Evolutionary conservation across 2,888 invertebrate genomes (phyloP), one percentile per base, ranked within the genome.

Genomic region (Mesorhabditis belari): DNA sequence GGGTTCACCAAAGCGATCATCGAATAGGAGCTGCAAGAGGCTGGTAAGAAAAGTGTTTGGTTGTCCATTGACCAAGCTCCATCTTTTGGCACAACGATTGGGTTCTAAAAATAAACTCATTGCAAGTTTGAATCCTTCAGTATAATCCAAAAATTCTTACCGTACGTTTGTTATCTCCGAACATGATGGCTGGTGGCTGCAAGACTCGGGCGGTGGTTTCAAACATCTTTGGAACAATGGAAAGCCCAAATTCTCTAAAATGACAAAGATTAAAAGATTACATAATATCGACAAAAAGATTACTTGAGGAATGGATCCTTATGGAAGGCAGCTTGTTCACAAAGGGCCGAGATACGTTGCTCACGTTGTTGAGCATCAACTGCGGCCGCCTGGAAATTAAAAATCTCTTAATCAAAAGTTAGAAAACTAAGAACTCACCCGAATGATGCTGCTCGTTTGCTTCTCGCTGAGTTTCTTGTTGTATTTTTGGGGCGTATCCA

Each of bases 61-160:
- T 74, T 67, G 60, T 75, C 75, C 67, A 74, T 71, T 28, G 69
- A 66, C 77, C 77, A 77, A 9, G 73, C 73, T 25, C 77, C 77
- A 56, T 77, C 76, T 60, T 70, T 70, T 21, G 77, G 77, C 27
- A 62, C 59, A 25, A 77, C 76, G 17, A 71, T 64, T 23, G 74
- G 73, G 58, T 71, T 67, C 66, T 64, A 57, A 21, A 61, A 55
- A 17, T 17, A 35, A 35, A 19, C n/a, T 27, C 2, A 2, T 54
- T 24, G 23, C 17, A 23, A 54, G n/a, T 25, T 29, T 5, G 23
- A 44, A n/a, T 17, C 2, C n/a, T 44, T 12, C 1, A 17, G 17
- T 17, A 44, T 17, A 44, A 12, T 17, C 21, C 12, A 26, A 17
- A n/a, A 44, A 25, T 17, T 5, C 54, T 54, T 25, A 66, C 64